phyloP scores from a whole-genome alignment of 2,888 invertebrate species.

The Gasteruption jaculator region DNA sequence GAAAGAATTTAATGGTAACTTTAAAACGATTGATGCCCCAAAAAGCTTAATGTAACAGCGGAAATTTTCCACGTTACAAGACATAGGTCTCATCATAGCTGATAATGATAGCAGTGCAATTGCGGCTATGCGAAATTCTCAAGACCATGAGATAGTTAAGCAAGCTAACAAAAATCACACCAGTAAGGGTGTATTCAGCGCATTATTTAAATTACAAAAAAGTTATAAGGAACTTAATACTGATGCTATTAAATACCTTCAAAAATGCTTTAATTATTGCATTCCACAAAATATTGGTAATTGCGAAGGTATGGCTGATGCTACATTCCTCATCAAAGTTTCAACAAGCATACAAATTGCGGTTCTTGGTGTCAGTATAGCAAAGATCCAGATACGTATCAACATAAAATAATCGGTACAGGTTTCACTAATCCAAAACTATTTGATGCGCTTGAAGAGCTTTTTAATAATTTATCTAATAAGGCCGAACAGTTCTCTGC shows the following conservation, averaged over 20 bases:
- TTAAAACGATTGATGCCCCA: too few species aligned
- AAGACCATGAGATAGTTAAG: slow-evolving; percentile 10
- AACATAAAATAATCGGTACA: slow-evolving; percentile 5
- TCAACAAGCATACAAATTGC: slow-evolving; percentile 1
- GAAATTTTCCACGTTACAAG: too few species aligned
- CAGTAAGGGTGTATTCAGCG: slow-evolving; percentile 9
- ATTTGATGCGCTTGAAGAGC: slow-evolving; percentile 4
- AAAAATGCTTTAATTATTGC: slow-evolving; percentile 9
- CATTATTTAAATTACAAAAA: slow-evolving; percentile 7
- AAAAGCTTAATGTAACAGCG: too few species aligned
- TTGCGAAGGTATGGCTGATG: neutral
- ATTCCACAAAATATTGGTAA: slow-evolving; percentile 5
- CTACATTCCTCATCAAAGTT: neutral
- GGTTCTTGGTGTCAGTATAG: neutral
- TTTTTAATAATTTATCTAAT: slow-evolving; percentile 2
- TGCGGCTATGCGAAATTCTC: neutral
- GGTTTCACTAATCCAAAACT: slow-evolving; percentile 9
- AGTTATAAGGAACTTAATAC: slow-evolving; percentile 9
- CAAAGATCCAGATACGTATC: neutral
- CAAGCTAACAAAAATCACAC: slow-evolving; percentile 11
- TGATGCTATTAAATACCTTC: slow-evolving; percentile 2
- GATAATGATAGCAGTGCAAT: slow-evolving; percentile 12
- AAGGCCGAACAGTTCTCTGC: neutral
- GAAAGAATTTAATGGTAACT: too few species aligned
- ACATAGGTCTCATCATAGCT: slow-evolving; percentile 2